A percentile compares a stretch with the other conserved stretches of the same genome.
These are phyloP conservation scores for Leptopilina clavipes DNA, from an alignment of 1,140 invertebrate genomes.

Conservation along the genomic window DNA sequence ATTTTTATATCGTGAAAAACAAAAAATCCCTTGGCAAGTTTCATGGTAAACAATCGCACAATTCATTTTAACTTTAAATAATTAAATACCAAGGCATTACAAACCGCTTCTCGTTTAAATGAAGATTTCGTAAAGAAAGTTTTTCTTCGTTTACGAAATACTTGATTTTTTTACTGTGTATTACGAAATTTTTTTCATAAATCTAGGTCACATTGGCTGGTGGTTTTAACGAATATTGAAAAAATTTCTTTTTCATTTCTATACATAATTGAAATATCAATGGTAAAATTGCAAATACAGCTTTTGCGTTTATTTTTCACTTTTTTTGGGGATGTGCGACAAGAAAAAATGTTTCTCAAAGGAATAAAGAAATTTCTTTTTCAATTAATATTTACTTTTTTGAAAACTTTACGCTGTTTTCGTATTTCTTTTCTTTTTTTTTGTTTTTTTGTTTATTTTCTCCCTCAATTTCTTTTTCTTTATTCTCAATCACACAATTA, in stretches of 20 bases:
- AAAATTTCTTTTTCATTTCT: background rate
- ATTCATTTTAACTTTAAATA: slow-evolving; percentile 40
- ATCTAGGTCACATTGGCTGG: slow-evolving; percentile 67
- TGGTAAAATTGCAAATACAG: background rate
- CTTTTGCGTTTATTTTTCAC: too few relatives aligned
- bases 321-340: too few relatives aligned
- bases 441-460: background rate
- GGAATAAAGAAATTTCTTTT: too few relatives aligned
- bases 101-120: slow-evolving; percentile 49
- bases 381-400: background rate
- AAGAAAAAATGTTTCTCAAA: too few relatives aligned
- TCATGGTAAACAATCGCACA: background rate
- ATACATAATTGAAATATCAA: background rate
- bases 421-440: slow-evolving; percentile 5
- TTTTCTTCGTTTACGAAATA: slow-evolving; percentile 54
- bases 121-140: slow-evolving; percentile 5
- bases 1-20: background rate
- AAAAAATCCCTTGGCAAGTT: background rate
- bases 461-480: background rate
- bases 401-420: slow-evolving; percentile 28
- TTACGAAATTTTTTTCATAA: slow-evolving; percentile 60
- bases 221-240: slow-evolving; percentile 39
- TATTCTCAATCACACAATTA: background rate
- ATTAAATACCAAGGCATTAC: slow-evolving; percentile 54
- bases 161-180: slow-evolving; percentile 47